These are phyloP conservation scores for Ephialtes manifestator DNA, from an alignment of 2,888 invertebrate species.

Conservation along the genomic window DNA sequence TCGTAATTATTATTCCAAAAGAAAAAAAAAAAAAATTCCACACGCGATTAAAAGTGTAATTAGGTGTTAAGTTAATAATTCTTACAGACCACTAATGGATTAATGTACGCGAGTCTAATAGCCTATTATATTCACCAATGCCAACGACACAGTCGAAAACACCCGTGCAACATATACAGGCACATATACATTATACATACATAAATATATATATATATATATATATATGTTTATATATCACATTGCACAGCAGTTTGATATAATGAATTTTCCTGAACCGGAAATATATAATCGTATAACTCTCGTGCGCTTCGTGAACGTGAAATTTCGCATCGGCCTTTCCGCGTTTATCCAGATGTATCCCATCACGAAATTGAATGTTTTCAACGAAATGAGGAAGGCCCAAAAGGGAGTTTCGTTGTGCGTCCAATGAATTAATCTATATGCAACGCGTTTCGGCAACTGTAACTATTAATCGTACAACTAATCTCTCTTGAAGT, in stretches of 20 bases:
- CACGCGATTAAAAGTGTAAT: neutral
- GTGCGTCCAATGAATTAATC: constrained; percentile 12
- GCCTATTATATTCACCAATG: no score
- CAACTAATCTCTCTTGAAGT: neutral
- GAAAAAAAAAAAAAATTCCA: no score
- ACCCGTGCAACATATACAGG: no score
- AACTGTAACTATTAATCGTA: constrained; percentile 2
- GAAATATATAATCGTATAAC: constrained; percentile 31
- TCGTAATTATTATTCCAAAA: no score
- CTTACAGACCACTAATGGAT: neutral
- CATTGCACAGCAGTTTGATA: constrained; percentile 6
- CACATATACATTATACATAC: no score
- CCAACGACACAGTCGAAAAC: no score
- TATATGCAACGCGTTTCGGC: constrained; percentile 13
- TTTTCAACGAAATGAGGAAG: constrained; percentile 6
- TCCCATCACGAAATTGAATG: constrained; percentile 12
- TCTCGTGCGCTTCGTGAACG: constrained; percentile 1
- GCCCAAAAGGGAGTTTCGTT: neutral
- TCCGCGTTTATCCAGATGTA: constrained; percentile 14
- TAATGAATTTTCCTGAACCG: constrained; percentile 43
- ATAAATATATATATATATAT: neutral
- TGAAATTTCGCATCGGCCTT: constrained; percentile 6
- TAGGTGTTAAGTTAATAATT: neutral
- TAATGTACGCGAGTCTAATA: no score
- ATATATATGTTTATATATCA: neutral